Evolutionary conservation across 2,113 vertebrate species (phyloP).

Genomic region (Boulengeromyrus knoepffleri): DNA sequence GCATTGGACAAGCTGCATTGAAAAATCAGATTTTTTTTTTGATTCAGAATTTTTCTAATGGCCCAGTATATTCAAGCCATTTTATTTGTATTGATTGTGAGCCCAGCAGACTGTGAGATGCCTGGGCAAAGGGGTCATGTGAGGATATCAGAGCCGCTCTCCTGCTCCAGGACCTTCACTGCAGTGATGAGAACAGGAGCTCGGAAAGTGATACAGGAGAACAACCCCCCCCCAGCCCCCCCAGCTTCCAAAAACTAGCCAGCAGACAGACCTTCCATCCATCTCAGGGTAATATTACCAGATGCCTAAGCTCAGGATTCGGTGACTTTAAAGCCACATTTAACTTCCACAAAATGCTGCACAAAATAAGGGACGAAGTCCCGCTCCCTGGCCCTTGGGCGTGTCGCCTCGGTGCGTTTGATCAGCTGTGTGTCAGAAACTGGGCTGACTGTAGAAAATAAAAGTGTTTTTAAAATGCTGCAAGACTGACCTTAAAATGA

Average conservation of each 20-base stretch:
- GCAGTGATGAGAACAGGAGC: not conserved
- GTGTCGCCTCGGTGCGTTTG: not conserved
- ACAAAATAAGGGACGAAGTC: not conserved
- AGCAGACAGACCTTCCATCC: not conserved
- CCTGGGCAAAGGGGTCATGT: not conserved
- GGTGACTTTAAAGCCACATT: not conserved
- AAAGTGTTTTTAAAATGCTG: not conserved
- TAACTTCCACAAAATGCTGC: not conserved
- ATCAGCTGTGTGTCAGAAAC: not conserved
- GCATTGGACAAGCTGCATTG: not conserved
- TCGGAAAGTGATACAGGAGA: not conserved
- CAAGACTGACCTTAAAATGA: not conserved
- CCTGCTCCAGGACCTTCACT: not conserved
- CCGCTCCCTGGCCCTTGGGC: not conserved
- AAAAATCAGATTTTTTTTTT: not conserved
- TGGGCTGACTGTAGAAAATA: not conserved
- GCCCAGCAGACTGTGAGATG: not conserved
- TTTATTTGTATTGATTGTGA: not conserved
- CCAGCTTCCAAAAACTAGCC: not conserved
- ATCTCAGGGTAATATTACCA: not conserved
- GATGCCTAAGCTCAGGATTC: not conserved
- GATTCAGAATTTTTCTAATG: not conserved
- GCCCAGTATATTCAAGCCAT: not conserved
- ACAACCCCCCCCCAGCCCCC: not conserved
- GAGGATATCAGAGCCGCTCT: not conserved